Base-by-base conservation (phyloP, 2,113 vertebrate genomes). In the Xenopus tropicalis region DNA sequence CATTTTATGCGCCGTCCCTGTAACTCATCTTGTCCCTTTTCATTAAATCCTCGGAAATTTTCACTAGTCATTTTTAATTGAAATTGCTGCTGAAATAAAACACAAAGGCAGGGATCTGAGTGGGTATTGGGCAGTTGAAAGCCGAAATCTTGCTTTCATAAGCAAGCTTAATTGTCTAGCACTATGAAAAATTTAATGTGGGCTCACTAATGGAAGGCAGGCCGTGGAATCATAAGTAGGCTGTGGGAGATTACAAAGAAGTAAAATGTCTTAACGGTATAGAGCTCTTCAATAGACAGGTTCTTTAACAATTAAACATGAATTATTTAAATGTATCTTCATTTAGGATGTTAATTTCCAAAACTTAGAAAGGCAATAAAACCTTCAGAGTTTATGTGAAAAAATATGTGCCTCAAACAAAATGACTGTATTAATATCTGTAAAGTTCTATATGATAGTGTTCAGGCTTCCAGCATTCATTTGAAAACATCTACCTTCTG, bases 31-130 rank as follows among this genome's bases (percentile, higher is more conserved):
- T 29, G 66, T 69, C 58, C 25, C n/a, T 63, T 73, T 69, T 76
- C 58, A 76, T 76, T 76, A 76, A 63, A 76, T 63, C 59, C 73
- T 69, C 73, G 1, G 57, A 52, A n/a, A 63, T 76, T 75, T 68
- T 61, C 67, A 61, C 24, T 75, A 69, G 65, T 75, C 72, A 75
- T 42, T 75, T 76, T 76, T 76, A 76, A 76, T 69, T 76, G 73
- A 76, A 69, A 76, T 56, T 67, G 57, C 58, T 54, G 24, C 46
- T 20, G 66, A 61, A 76, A 76, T 62, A 69, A 69, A 69, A 68
- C 59, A 69, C 73, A 69, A 69, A 76, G 59, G 66, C 59, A 48
- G 43, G n/a, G 29, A 69, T 56, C 9, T 6, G 43, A 61, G 65
- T 22, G 52, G 66, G 65, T 42, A 61, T 52, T 76, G 66, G 24